Evolutionary conservation across 1,140 invertebrate genomes (phyloP).

Genomic region (Drosophila ogumai): DNA sequence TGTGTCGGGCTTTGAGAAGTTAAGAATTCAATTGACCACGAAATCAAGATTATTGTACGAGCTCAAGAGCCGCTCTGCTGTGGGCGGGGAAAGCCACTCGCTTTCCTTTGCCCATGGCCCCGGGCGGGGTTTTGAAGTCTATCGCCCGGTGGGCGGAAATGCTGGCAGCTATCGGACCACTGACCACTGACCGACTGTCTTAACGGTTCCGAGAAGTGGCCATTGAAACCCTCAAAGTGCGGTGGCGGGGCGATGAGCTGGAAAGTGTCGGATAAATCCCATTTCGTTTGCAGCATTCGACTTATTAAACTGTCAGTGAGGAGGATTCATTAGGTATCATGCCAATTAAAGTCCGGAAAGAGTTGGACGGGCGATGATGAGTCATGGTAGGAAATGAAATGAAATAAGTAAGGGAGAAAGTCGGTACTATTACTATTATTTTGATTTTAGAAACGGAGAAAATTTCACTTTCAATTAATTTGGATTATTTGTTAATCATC

Average conservation of each 20-base stretch:
- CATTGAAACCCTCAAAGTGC: slow-evolving; percentile 41
- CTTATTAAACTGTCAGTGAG: slow-evolving; percentile 51
- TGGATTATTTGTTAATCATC: not conserved
- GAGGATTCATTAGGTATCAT: slow-evolving; percentile 26
- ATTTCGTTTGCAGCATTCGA: slow-evolving; percentile 38
- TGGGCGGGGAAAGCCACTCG: slow-evolving; percentile 40
- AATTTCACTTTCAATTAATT: not conserved
- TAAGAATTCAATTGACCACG: slow-evolving; percentile 84
- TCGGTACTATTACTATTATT: not conserved
- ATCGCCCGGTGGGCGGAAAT: slow-evolving; percentile 42
- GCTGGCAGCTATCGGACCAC: slow-evolving; percentile 44
- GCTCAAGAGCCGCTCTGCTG: slow-evolving; percentile 30
- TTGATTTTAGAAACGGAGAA: too few species aligned
- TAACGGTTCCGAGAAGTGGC: slow-evolving; percentile 55
- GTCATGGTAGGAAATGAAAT: not conserved
- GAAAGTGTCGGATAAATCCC: slow-evolving; percentile 52
- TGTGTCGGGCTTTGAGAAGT: slow-evolving; percentile 76
- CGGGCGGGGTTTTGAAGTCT: slow-evolving; percentile 54
- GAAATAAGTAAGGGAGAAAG: too few species aligned
- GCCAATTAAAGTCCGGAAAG: slow-evolving; percentile 40
- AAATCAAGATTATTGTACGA: slow-evolving; percentile 84
- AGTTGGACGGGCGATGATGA: slow-evolving; percentile 43
- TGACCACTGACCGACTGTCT: slow-evolving; percentile 48
- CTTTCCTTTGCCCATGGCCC: not conserved
- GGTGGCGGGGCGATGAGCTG: slow-evolving; percentile 37